Base-by-base conservation (phyloP, 2,888 invertebrate genomes). In the Troides oblongomaculatus region DNA sequence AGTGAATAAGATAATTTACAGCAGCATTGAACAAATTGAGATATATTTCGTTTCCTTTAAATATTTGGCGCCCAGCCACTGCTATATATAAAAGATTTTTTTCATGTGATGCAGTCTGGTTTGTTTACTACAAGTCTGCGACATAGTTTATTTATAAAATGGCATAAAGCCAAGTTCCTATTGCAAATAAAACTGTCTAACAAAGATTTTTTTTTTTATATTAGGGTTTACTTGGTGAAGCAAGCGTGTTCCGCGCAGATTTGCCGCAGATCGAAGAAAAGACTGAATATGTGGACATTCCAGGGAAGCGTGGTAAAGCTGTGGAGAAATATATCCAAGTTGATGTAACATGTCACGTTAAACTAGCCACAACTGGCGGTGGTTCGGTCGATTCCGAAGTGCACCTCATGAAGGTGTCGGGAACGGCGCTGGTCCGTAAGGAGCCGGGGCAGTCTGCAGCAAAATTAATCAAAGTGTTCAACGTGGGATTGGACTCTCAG, bases 401-500 rank as follows among this genome's bases (percentile, higher is more conserved):
- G 46, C 94, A 95, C 75, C 86, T 94, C 0, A 95, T 95, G 94
- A 92, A 95, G 77, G 95, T 95, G 6, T 95, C 95, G 17, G 95
- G 95, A 61, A 93, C 94, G 18, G 95, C 95, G 0, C 85, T 95
- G 0, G 91, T 95, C 5, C 90, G 94, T 68, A 95, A 95, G 77
- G 94, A 94, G 62, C 94, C 94, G 0, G 90, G 90, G n/a, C 86
- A 91, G 73, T 81, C 90, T 3, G 84, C 86, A 56, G 94, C 95
- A 0, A 90, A 90, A 62, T 86, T 95, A 1, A 79, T 94, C 8
- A 92, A 94, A 79, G 93, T 95, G 46, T 95, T 93, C 84, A 94
- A 95, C 81, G 94, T 95, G 66, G 95, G 95, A 73, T 85, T 95
- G 75, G 95, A 95, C 83, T 95, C 95, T 0, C 95, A 95, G 81